These are phyloP conservation scores for Stegodyphus dumicola DNA, from an alignment of 1,140 invertebrate species.

Conservation along the genomic window DNA sequence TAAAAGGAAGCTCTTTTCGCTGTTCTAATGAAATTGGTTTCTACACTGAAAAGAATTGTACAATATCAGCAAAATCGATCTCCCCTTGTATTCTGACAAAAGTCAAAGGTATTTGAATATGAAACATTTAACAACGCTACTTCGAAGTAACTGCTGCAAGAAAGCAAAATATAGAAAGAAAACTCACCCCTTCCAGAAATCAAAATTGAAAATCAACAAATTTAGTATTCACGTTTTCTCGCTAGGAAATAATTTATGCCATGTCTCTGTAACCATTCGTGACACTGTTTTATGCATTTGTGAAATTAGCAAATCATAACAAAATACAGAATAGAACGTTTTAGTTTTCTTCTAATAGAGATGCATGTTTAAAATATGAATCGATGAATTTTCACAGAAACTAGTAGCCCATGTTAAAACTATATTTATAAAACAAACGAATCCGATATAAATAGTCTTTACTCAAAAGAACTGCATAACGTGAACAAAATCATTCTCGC, in stretches of 20 bases:
- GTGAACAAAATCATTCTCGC: too few species aligned
- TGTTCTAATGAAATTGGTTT: constrained; percentile 38
- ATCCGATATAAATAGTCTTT: too few species aligned
- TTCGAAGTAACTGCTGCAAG: not conserved
- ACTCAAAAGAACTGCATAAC: too few species aligned
- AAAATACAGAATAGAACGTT: not conserved
- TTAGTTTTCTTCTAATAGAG: too few species aligned
- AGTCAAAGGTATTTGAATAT: constrained; percentile 23
- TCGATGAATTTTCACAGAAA: too few species aligned
- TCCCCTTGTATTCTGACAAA: not conserved
- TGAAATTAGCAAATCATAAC: not conserved
- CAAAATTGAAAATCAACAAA: constrained; percentile 45
- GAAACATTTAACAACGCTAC: too few species aligned
- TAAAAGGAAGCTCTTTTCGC: constrained; percentile 3
- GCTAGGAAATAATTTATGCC: constrained; percentile 12
- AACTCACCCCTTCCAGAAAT: not conserved
- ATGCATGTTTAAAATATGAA: too few species aligned
- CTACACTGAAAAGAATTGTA: constrained; percentile 6
- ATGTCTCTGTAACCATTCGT: not conserved
- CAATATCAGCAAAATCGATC: constrained; percentile 21
- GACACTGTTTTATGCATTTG: not conserved
- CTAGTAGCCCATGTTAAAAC: too few species aligned
- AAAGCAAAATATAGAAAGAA: not conserved
- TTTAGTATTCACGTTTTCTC: constrained; percentile 19
- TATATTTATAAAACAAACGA: too few species aligned